Conservation (phyloP, 2,113 vertebrate genomes). For the Mesembrinibis cayennensis region DNA sequence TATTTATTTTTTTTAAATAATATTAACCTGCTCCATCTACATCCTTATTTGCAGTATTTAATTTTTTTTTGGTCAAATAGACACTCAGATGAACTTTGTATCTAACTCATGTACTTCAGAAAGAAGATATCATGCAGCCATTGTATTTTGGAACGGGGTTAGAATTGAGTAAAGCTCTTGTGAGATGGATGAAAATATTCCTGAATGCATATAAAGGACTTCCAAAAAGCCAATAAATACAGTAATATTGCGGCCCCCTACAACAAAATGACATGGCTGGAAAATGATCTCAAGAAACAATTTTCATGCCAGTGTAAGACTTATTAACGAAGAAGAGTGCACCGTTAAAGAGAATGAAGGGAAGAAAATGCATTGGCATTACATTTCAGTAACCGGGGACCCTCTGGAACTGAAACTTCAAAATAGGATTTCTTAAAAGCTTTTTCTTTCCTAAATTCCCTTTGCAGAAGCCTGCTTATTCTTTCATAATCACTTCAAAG, state of each 20-base stretch:
- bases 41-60: background rate
- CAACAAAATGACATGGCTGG: conserved; percentile 9
- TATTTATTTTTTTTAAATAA: background rate
- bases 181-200: conserved; percentile 14
- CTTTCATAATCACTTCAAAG: conserved; percentile 74
- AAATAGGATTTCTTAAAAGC: conserved; percentile 63
- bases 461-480: conserved; percentile 65
- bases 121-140: background rate
- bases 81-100: background rate
- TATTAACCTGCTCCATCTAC: background rate
- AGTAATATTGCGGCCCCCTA: background rate
- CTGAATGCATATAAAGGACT: background rate
- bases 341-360: background rate
- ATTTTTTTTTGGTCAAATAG: background rate
- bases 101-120: background rate
- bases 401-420: conserved; percentile 37
- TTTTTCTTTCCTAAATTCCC: conserved; percentile 59
- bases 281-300: conserved; percentile 15
- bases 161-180: conserved; percentile 27
- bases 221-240: conserved; percentile 42
- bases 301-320: conserved; percentile 42
- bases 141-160: background rate
- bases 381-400: background rate
- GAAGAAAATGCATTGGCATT: background rate
- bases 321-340: background rate